phyloP scores from a whole-genome alignment of 2,113 vertebrate genomes.

The Chionomys nivalis region DNA sequence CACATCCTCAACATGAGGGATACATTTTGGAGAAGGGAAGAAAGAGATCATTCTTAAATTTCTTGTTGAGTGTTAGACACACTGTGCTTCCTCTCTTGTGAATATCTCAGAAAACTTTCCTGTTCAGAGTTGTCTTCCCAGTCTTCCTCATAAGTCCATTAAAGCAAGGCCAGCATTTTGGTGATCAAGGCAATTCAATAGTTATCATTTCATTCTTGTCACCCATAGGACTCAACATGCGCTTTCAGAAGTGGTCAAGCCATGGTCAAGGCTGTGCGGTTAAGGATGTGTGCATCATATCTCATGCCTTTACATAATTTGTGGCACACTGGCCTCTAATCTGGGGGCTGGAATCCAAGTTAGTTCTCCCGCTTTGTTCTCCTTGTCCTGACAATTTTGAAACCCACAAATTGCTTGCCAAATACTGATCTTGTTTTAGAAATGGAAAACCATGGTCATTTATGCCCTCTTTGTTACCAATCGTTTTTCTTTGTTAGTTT shows the following conservation, averaged over 20 bases:
- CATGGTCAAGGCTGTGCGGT: not conserved
- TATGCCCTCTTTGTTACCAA: not conserved
- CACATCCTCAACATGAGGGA: not conserved
- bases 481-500: not conserved
- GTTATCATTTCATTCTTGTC: not conserved
- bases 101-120: not conserved
- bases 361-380: not conserved
- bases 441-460: not conserved
- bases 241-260: not conserved
- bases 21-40: not conserved
- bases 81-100: not conserved
- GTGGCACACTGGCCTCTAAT: not conserved
- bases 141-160: not conserved
- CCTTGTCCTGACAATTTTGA: not conserved
- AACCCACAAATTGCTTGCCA: slow-evolving; percentile 16
- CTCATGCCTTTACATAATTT: not conserved
- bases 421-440: not conserved
- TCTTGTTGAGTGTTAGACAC: no score
- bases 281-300: no score
- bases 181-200: not conserved
- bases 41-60: not conserved
- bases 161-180: not conserved
- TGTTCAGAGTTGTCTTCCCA: not conserved
- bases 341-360: not conserved
- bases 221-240: not conserved